Evolutionary conservation across 2,113 vertebrate species (phyloP).

Genomic region (Theristicus caerulescens): DNA sequence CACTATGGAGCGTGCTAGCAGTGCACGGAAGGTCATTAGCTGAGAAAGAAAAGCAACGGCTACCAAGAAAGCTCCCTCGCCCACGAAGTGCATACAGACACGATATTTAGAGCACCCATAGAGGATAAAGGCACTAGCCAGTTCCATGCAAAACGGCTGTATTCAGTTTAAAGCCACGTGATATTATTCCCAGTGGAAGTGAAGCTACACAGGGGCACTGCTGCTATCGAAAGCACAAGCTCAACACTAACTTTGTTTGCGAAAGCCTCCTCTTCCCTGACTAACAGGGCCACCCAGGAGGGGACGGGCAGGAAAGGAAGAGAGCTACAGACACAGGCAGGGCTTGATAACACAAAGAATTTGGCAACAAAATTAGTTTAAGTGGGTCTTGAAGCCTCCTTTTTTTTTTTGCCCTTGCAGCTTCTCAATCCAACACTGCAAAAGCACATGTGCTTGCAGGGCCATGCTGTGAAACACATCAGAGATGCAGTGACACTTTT

Average conservation of each 20-base stretch:
- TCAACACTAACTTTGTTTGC: background rate
- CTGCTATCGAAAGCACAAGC: background rate
- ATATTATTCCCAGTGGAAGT: background rate
- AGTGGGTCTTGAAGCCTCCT: background rate
- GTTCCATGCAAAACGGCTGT: background rate
- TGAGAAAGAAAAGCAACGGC: background rate
- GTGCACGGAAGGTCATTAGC: background rate
- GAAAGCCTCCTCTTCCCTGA: background rate
- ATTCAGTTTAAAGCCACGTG: background rate
- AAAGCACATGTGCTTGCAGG: background rate
- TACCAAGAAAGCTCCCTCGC: background rate
- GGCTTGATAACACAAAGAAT: background rate
- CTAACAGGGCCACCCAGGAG: slow-evolving; percentile 30
- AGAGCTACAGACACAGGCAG: background rate
- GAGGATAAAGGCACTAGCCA: background rate
- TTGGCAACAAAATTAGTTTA: background rate
- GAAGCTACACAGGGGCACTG: background rate
- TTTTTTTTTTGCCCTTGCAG: background rate
- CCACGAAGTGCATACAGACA: background rate
- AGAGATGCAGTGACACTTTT: background rate
- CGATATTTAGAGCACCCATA: background rate
- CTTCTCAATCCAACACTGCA: background rate
- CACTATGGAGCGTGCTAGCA: background rate
- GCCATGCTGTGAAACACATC: background rate
- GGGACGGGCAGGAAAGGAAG: background rate